Percentiles rank a stretch among this genome's conserved stretches.
phyloP scores from a whole-genome alignment of 2,888 invertebrate genomes.

The Lasioglossum pauxillum region DNA sequence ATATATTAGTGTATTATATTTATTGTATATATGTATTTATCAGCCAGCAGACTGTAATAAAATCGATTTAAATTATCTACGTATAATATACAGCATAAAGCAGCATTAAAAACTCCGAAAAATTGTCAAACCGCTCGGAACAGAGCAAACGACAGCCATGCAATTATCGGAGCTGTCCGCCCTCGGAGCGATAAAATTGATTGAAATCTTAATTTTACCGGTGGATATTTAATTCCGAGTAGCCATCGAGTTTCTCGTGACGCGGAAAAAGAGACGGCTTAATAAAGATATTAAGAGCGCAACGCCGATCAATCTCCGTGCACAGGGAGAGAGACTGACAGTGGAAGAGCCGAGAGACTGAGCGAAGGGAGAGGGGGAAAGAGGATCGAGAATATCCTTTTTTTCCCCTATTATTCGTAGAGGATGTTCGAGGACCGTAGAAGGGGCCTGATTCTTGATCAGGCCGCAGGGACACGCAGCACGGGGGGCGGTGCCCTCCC shows the following conservation, averaged over 20 bases:
- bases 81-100: too few relatives aligned
- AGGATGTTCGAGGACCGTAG: slow-evolving; percentile 21
- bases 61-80: too few relatives aligned
- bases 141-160: not conserved
- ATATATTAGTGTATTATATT: too few relatives aligned
- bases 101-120: not conserved
- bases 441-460: slow-evolving; percentile 49
- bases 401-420: slow-evolving; percentile 35
- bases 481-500: slow-evolving; percentile 49
- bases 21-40: too few relatives aligned
- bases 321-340: not conserved
- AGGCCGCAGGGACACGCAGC: slow-evolving; percentile 54
- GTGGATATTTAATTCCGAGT: not conserved
- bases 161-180: not conserved
- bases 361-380: not conserved
- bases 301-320: slow-evolving; percentile 24
- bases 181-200: not conserved
- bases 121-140: not conserved
- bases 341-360: not conserved
- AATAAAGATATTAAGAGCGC: slow-evolving; percentile 35
- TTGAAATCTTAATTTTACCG: not conserved
- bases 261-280: not conserved
- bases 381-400: slow-evolving; percentile 12
- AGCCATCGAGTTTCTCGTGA: not conserved
- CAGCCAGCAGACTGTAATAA: too few relatives aligned